Evolutionary conservation across 2,888 invertebrate genomes (phyloP).

Genomic region (Corbicula japonica): DNA sequence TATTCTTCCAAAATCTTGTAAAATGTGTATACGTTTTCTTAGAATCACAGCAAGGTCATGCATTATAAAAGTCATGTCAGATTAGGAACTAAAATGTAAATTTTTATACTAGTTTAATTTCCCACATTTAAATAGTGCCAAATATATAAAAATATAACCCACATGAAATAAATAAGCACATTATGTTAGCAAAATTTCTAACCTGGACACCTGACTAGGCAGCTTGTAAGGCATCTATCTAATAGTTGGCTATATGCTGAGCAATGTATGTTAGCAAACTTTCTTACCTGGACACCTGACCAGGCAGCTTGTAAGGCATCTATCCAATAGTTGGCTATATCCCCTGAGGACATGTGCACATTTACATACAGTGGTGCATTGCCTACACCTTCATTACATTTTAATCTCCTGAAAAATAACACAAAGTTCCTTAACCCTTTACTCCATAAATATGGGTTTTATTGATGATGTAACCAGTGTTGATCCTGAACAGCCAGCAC

Average conservation of each 20-base stretch:
- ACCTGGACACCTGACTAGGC: conserved; percentile 87
- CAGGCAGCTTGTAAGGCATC: conserved; percentile 89
- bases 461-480: too few species aligned
- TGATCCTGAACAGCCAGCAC: too few species aligned
- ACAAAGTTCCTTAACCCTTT: too few species aligned
- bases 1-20: too few species aligned
- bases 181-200: neutral
- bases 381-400: conserved; percentile 88
- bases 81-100: too few species aligned
- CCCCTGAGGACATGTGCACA: conserved; percentile 89
- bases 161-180: neutral
- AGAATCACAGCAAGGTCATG: neutral
- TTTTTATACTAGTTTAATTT: too few species aligned
- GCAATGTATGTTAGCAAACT: neutral
- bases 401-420: conserved; percentile 85
- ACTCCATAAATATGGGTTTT: too few species aligned
- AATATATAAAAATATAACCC: neutral
- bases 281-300: conserved; percentile 85
- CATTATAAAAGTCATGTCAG: neutral
- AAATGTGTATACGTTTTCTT: neutral
- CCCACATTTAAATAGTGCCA: too few species aligned
- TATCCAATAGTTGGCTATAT: conserved; percentile 89
- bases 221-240: conserved; percentile 90
- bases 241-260: conserved; percentile 88
- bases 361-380: conserved; percentile 90